Conservation (phyloP, 2,113 vertebrate species). For the Scomber scombrus region DNA sequence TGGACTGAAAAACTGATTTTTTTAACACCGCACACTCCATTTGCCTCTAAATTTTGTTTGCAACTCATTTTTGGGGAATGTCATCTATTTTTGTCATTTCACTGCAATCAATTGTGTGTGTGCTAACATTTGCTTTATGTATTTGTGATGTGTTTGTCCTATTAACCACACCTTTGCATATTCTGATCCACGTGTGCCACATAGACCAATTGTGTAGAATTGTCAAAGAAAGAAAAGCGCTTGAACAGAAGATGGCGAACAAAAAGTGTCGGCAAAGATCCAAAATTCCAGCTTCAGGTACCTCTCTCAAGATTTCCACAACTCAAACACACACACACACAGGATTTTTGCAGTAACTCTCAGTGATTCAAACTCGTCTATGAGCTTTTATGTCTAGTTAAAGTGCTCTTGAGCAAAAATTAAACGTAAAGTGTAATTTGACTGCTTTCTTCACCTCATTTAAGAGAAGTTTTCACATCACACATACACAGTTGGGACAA, state of each 20-base stretch:
- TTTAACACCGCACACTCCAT: slow-evolving; percentile 18
- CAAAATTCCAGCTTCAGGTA: slow-evolving; percentile 99
- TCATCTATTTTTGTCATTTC: slow-evolving; percentile 51
- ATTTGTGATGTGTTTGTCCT: slow-evolving; percentile 77
- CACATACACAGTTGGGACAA: neutral
- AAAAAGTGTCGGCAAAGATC: slow-evolving; percentile 99
- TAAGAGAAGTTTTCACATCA: neutral
- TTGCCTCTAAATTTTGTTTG: slow-evolving; percentile 42
- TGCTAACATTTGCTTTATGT: slow-evolving; percentile 53
- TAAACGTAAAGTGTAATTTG: neutral
- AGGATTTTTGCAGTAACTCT: neutral
- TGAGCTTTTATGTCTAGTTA: neutral
- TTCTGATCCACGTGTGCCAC: slow-evolving; percentile 83
- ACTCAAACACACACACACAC: slow-evolving; percentile 35
- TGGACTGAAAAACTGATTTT: slow-evolving; percentile 28
- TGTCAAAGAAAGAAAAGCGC: slow-evolving; percentile 99
- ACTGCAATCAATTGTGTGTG: slow-evolving; percentile 42
- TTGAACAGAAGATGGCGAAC: slow-evolving; percentile 99
- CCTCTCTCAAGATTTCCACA: slow-evolving; percentile 57
- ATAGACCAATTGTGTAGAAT: slow-evolving; percentile 99
- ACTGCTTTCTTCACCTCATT: neutral
- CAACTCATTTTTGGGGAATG: slow-evolving; percentile 32
- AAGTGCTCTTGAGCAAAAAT: neutral
- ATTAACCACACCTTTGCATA: slow-evolving; percentile 87
- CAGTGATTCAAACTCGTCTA: neutral